Evolutionary conservation across 2,797 vertebrate genomes (phyloP).

Genomic region (Poecilia wingei): DNA sequence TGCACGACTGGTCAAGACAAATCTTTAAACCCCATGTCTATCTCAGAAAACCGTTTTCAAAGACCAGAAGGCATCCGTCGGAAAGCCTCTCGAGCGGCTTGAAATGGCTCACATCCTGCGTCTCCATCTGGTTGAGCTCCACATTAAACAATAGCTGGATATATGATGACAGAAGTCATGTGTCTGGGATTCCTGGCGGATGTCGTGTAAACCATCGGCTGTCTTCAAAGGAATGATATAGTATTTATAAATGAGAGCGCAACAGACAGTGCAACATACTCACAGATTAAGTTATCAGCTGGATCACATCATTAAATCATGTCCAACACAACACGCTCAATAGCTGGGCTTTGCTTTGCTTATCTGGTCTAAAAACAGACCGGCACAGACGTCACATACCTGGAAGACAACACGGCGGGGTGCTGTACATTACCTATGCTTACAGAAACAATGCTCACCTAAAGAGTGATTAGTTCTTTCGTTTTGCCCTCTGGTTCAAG

Average conservation of each 20-base stretch:
- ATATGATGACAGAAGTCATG: slow-evolving; percentile 51
- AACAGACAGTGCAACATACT: slow-evolving; percentile 12
- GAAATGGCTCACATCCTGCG: slow-evolving; percentile 22
- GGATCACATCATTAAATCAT: slow-evolving; percentile 35
- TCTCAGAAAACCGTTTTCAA: slow-evolving; percentile 39
- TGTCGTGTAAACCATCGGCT: slow-evolving; percentile 57
- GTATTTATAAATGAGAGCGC: slow-evolving; percentile 22
- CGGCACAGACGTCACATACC: slow-evolving; percentile 44
- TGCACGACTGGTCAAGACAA: slow-evolving; percentile 30
- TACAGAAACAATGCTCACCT: slow-evolving; percentile 45
- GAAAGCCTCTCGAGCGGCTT: slow-evolving; percentile 13
- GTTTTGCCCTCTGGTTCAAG: slow-evolving; percentile 33
- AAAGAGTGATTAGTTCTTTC: slow-evolving; percentile 59
- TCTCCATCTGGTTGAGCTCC: slow-evolving; percentile 55
- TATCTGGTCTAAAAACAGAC: slow-evolving; percentile 70
- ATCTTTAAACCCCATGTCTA: slow-evolving; percentile 44
- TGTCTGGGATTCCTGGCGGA: slow-evolving; percentile 56
- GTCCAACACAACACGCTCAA: slow-evolving; percentile 34
- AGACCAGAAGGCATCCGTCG: slow-evolving; percentile 21
- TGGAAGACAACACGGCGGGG: slow-evolving; percentile 49
- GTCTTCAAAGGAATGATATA: slow-evolving; percentile 38
- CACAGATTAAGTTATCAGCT: slow-evolving; percentile 44
- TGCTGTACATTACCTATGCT: slow-evolving; percentile 37
- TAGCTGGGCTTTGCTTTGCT: slow-evolving; percentile 22
- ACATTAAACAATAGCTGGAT: slow-evolving; percentile 34